phyloP scores from a whole-genome alignment of 2,888 invertebrate species.

The Pherbina coryleti region DNA sequence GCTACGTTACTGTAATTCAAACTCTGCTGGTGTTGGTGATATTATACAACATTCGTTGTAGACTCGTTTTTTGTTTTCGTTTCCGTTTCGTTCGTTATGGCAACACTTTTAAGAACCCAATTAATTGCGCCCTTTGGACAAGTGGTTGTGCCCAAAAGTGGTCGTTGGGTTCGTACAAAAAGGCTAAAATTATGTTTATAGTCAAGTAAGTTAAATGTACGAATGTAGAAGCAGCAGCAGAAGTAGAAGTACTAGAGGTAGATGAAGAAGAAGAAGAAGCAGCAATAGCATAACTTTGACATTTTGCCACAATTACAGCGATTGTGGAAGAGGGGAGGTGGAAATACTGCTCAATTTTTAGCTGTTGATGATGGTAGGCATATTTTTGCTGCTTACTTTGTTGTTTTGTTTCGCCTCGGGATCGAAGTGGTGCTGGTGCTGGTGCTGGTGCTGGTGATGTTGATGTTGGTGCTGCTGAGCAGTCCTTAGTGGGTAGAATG shows the following conservation, averaged over 20 bases:
- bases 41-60: too few species aligned
- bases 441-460: neutral
- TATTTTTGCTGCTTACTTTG: neutral
- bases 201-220: neutral
- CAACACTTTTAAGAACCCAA: conserved; percentile 9
- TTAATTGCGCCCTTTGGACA: conserved; percentile 15
- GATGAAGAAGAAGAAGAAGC: too few species aligned
- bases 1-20: too few species aligned
- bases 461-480: neutral
- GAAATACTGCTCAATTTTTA: neutral
- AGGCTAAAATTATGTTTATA: conserved; percentile 4
- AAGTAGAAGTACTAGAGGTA: neutral
- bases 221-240: neutral
- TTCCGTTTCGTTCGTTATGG: conserved; percentile 9
- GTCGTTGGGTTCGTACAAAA: neutral
- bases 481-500: neutral
- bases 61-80: neutral
- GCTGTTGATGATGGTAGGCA: neutral
- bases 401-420: neutral
- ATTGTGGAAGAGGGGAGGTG: neutral
- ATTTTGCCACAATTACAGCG: too few species aligned
- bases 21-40: too few species aligned
- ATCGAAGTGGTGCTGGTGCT: neutral
- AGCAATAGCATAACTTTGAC: too few species aligned
- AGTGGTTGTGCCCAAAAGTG: too few species aligned